Evolutionary conservation across 2,797 vertebrate genomes (phyloP), one percentile per base, ranked within the genome.

Genomic region (Serranus cabrilla): DNA sequence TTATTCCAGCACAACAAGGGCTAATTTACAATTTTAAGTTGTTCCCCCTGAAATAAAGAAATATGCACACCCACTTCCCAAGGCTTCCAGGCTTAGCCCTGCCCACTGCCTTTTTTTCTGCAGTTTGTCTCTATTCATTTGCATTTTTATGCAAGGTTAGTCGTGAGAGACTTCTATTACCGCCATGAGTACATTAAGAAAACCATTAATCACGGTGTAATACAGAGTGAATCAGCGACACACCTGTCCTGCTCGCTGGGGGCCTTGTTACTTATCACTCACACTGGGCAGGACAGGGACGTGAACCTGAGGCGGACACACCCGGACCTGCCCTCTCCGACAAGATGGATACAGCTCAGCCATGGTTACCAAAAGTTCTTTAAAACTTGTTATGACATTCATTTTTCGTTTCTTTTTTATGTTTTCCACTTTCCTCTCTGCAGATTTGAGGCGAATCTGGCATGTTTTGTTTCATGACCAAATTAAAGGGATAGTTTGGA

Each of bases 141-240:
- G 93, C 94, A 95, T 95, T 95, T 94, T 95, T 94, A 94, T 94
- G 93, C 92, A 94, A 94, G 92, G 92, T 93, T 94, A 92, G 91
- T 90, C 81, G 83, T 81, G 83, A 81, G 91, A 91, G 92, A 91
- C 92, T 94, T 88, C 84, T 92, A 91, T 94, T 93, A 90, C 89
- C 87, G 91, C 82, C 78, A 75, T 85, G 89, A 95, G 94, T 91
- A 94, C 89, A 94, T 94, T 94, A 94, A 91, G 90, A 92, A 94
- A 94, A 92, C 89, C 91, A 95, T 95, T 93, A 94, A 95, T 95
- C 95, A 94, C 74, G 37, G 64, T 87, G 92, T 89, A 85, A 87
- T 83, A 91, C 80, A 76, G 82, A 91, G 82, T 91, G 87, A 93
- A 92, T 93, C 89, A 88, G 89, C 59, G 79, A 90, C 89, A 91